Percentiles rank a stretch among this genome's conserved stretches.
Conservation (phyloP, 2,888 invertebrate species). For the Thumatha senex region DNA sequence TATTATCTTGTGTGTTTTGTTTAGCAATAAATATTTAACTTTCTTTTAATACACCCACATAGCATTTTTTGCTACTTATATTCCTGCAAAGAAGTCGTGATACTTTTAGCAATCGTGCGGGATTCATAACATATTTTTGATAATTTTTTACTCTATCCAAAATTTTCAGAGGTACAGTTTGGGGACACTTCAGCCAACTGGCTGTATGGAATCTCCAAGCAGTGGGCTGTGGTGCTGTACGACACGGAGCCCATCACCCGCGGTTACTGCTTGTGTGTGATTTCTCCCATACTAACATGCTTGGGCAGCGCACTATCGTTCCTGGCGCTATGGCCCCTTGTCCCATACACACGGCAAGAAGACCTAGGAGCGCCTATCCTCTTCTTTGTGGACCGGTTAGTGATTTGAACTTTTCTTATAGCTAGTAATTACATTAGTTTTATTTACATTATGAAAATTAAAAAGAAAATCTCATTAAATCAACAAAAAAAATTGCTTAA, state of each 20-base stretch:
- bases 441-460: background rate
- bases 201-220: slow-evolving; percentile 70
- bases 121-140: too few relatives aligned
- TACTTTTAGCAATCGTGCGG: too few relatives aligned
- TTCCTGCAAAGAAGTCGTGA: too few relatives aligned
- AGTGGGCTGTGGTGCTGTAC: slow-evolving; percentile 70
- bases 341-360: slow-evolving; percentile 54
- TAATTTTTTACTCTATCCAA: too few relatives aligned
- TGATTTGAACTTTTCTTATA: background rate
- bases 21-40: too few relatives aligned
- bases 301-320: slow-evolving; percentile 64
- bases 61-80: too few relatives aligned
- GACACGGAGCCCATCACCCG: slow-evolving; percentile 52
- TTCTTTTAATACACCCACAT: too few relatives aligned
- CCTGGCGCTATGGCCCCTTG: slow-evolving; percentile 55
- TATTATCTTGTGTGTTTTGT: too few relatives aligned
- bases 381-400: slow-evolving; percentile 62
- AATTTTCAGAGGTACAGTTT: slow-evolving; percentile 55
- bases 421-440: too few relatives aligned
- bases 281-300: slow-evolving; percentile 78
- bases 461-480: too few relatives aligned
- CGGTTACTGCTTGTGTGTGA: slow-evolving; percentile 70
- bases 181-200: slow-evolving; percentile 77
- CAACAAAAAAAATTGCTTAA: too few relatives aligned
- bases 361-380: slow-evolving; percentile 49